These are phyloP conservation scores for Thaumatotibia leucotreta DNA, from an alignment of 1,140 invertebrate species.

Conservation along the genomic window DNA sequence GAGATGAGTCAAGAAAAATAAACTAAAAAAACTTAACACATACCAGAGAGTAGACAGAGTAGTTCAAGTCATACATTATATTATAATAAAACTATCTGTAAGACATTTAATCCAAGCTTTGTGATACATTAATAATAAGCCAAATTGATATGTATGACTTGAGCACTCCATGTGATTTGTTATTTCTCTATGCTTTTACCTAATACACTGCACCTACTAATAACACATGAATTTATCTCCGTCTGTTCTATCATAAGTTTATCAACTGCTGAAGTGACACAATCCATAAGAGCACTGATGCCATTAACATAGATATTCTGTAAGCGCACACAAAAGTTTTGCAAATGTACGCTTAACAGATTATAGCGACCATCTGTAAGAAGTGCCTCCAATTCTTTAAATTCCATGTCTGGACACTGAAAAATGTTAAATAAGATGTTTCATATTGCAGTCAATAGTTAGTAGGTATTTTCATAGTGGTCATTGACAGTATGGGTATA, in stretches of 20 bases:
- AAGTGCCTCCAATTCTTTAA: conserved; percentile 67
- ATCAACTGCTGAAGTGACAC: conserved; percentile 66
- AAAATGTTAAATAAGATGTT: not conserved
- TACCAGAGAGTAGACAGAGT: too few species aligned
- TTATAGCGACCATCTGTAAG: conserved; percentile 71
- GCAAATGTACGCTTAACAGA: conserved; percentile 66
- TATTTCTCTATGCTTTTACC: conserved; percentile 39
- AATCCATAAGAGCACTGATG: conserved; percentile 68
- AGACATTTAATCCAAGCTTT: too few species aligned
- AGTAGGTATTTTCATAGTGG: too few species aligned
- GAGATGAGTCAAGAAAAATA: too few species aligned
- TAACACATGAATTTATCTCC: conserved; percentile 58
- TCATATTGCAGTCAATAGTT: not conserved
- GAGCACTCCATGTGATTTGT: not conserved
- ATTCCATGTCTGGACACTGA: conserved; percentile 74
- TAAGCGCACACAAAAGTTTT: conserved; percentile 71
- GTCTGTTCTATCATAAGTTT: conserved; percentile 67
- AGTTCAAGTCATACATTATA: too few species aligned
- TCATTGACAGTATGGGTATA: too few species aligned
- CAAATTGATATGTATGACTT: not conserved
- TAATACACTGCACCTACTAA: conserved; percentile 70
- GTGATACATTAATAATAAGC: not conserved
- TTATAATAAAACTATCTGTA: too few species aligned
- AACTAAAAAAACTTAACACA: too few species aligned
- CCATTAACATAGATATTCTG: conserved; percentile 73